Conservation (phyloP, 2,113 vertebrate genomes). For the Carollia perspicillata region DNA sequence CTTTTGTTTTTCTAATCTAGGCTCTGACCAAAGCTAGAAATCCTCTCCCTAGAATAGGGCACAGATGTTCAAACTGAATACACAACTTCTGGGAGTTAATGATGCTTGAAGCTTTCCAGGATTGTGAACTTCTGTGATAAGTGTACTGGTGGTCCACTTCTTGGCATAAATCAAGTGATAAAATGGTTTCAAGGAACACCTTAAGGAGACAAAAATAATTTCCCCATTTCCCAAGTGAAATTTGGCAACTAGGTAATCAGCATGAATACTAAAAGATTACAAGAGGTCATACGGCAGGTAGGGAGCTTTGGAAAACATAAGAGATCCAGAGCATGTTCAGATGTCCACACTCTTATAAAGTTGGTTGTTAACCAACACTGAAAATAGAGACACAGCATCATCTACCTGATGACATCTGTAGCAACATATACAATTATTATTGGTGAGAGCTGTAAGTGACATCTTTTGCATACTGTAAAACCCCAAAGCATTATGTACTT, state of each 20-base stretch:
- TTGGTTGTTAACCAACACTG: background rate
- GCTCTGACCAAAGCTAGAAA: background rate
- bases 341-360: background rate
- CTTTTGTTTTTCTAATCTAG: background rate
- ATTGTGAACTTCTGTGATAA: constrained; percentile 4
- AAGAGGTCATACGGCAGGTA: background rate
- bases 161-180: constrained; percentile 26
- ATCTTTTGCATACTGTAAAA: background rate
- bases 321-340: background rate
- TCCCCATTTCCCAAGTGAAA: background rate
- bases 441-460: background rate
- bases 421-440: background rate
- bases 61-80: background rate
- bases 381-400: background rate
- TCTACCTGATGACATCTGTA: background rate
- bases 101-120: background rate
- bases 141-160: background rate
- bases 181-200: background rate
- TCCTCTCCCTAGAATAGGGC: background rate
- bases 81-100: background rate
- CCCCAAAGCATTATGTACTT: background rate
- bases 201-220: background rate
- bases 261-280: background rate
- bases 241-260: background rate
- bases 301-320: background rate